A percentile compares a stretch with the other conserved stretches of the same genome.
These are phyloP conservation scores for Typhlichthys eigenmanni DNA, from an alignment of 2,797 vertebrate genomes.

Conservation along the genomic window DNA sequence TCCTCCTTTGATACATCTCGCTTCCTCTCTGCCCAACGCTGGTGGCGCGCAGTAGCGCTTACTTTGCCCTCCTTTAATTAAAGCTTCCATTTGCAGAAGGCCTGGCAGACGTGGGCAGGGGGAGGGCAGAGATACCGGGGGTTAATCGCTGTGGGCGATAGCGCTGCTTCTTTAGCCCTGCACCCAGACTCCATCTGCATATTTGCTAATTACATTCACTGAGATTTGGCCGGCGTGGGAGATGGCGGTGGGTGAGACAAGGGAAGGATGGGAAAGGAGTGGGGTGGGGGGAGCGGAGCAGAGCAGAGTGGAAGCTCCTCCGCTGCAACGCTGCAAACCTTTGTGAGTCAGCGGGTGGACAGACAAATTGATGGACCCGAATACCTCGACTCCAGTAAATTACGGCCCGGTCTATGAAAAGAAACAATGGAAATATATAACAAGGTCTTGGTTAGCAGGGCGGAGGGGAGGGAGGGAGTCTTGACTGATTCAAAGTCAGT, in stretches of 20 bases:
- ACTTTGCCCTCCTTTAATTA: slow-evolving; percentile 68
- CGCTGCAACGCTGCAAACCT: not conserved
- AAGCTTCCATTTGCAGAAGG: slow-evolving; percentile 58
- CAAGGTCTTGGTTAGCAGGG: not conserved
- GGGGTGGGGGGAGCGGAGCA: too few species aligned
- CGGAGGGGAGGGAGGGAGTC: not conserved
- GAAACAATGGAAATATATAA: too few species aligned
- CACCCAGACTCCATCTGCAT: slow-evolving; percentile 65
- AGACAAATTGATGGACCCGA: slow-evolving; percentile 14
- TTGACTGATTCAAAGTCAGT: not conserved
- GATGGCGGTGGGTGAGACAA: too few species aligned
- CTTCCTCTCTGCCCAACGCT: slow-evolving; percentile 22
- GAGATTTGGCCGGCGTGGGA: too few species aligned
- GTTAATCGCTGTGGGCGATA: slow-evolving; percentile 63
- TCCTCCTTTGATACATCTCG: slow-evolving; percentile 5
- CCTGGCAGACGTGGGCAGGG: slow-evolving; percentile 34
- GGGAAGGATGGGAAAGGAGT: too few species aligned
- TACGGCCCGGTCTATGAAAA: too few species aligned
- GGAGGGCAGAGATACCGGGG: slow-evolving; percentile 49
- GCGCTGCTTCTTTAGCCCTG: slow-evolving; percentile 45
- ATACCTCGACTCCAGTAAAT: too few species aligned
- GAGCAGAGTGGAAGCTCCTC: slow-evolving; percentile 13
- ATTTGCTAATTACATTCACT: slow-evolving; percentile 64
- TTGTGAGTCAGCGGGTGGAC: slow-evolving; percentile 24
- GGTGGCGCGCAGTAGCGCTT: slow-evolving; percentile 61